Conservation (phyloP, 2,888 invertebrate species). For the Melinaea marsaeus region DNA sequence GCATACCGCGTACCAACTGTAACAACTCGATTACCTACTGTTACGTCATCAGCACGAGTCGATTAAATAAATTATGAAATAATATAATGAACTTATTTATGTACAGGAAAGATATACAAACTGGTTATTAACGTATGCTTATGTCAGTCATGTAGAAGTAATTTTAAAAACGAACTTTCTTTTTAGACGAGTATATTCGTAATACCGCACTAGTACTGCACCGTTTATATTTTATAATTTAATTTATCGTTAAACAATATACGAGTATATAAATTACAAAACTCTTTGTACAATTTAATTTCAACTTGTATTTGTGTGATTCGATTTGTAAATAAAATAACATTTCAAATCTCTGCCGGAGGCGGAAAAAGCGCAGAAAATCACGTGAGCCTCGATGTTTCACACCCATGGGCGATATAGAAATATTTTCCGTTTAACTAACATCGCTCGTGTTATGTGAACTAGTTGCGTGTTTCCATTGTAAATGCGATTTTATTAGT, state of each 20-base stretch:
- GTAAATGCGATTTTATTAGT: neutral
- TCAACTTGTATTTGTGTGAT: constrained; percentile 8
- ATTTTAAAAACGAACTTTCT: too few relatives aligned
- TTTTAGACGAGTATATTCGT: too few relatives aligned
- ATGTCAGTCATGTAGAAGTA: too few relatives aligned
- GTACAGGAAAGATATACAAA: too few relatives aligned
- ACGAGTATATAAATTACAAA: neutral
- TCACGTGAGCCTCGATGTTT: constrained; percentile 54
- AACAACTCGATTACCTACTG: too few relatives aligned
- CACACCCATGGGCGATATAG: constrained; percentile 57
- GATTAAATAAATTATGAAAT: too few relatives aligned
- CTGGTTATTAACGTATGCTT: too few relatives aligned
- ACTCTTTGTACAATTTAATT: constrained; percentile 12
- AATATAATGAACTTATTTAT: too few relatives aligned
- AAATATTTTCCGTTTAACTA: constrained; percentile 69
- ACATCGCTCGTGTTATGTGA: constrained; percentile 54
- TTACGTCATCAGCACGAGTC: too few relatives aligned
- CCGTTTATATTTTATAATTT: neutral
- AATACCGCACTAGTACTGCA: too few relatives aligned
- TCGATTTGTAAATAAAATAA: constrained; percentile 33
- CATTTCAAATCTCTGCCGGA: constrained; percentile 34
- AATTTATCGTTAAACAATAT: constrained; percentile 11
- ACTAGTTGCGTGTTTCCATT: constrained; percentile 26
- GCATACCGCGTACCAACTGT: too few relatives aligned
- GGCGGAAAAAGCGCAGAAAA: constrained; percentile 45